These are phyloP conservation scores for Ceratosolen solmsi DNA, from an alignment of 1,140 invertebrate genomes.

Conservation along the genomic window DNA sequence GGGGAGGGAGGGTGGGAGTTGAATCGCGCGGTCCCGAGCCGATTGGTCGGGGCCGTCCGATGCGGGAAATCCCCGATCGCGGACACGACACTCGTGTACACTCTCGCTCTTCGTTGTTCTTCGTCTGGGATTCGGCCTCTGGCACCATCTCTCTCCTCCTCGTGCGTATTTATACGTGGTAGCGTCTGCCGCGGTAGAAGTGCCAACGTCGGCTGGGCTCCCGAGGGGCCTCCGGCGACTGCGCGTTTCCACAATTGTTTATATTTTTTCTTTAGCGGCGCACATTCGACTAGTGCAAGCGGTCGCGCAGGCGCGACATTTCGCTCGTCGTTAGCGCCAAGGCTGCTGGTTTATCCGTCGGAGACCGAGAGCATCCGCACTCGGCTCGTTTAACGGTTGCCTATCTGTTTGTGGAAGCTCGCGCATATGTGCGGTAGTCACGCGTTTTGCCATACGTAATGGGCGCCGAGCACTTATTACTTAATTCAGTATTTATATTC, in stretches of 20 bases:
- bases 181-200: neutral
- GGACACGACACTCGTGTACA: neutral
- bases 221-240: neutral
- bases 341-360: neutral
- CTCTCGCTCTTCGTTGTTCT: neutral
- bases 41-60: slow-evolving; percentile 56
- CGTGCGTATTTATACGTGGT: neutral
- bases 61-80: slow-evolving; percentile 63
- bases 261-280: neutral
- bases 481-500: neutral
- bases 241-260: neutral
- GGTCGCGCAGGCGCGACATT: neutral
- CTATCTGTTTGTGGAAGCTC: neutral
- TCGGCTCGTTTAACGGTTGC: too few species aligned
- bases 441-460: neutral
- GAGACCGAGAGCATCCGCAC: too few species aligned
- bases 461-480: neutral
- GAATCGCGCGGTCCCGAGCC: neutral
- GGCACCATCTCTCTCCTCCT: neutral
- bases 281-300: too few species aligned
- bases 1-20: neutral
- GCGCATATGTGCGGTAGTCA: neutral
- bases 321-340: neutral
- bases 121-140: too few species aligned
- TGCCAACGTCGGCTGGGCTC: neutral